phyloP scores from a whole-genome alignment of 2,888 invertebrate genomes.

The Steromphala cineraria region DNA sequence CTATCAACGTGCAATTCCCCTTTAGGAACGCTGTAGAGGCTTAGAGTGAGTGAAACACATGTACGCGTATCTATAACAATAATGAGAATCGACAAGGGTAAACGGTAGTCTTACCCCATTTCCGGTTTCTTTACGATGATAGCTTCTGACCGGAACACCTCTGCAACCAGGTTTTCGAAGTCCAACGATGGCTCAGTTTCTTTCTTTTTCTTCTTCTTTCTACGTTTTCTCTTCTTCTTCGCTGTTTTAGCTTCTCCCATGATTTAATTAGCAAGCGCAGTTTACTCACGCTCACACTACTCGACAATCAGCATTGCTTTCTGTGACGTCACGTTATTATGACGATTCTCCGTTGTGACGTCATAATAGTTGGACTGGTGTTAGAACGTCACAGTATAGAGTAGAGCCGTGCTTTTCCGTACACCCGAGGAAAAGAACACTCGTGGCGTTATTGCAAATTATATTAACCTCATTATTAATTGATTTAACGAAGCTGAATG shows the following conservation, averaged over 20 bases:
- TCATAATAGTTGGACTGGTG: neutral
- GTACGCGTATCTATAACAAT: too few relatives aligned
- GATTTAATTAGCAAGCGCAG: neutral
- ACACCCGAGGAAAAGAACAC: too few relatives aligned
- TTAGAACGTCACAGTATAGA: too few relatives aligned
- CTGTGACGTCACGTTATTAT: neutral
- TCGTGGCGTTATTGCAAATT: too few relatives aligned
- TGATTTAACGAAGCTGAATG: too few relatives aligned
- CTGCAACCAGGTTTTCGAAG: neutral
- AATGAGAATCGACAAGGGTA: too few relatives aligned
- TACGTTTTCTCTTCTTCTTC: neutral
- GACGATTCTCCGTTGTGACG: neutral
- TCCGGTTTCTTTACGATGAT: neutral
- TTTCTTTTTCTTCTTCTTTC: neutral
- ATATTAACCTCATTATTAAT: too few relatives aligned
- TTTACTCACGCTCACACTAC: neutral
- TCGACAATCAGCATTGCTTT: neutral
- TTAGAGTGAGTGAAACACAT: too few relatives aligned
- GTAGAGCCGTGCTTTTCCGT: too few relatives aligned
- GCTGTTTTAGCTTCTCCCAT: neutral
- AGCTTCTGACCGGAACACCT: neutral
- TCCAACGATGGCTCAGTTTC: too few relatives aligned
- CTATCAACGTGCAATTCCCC: too few relatives aligned
- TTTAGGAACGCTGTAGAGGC: too few relatives aligned
- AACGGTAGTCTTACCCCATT: neutral